Conservation (phyloP, 1,140 invertebrate species). For the Drosophila watanabei region DNA sequence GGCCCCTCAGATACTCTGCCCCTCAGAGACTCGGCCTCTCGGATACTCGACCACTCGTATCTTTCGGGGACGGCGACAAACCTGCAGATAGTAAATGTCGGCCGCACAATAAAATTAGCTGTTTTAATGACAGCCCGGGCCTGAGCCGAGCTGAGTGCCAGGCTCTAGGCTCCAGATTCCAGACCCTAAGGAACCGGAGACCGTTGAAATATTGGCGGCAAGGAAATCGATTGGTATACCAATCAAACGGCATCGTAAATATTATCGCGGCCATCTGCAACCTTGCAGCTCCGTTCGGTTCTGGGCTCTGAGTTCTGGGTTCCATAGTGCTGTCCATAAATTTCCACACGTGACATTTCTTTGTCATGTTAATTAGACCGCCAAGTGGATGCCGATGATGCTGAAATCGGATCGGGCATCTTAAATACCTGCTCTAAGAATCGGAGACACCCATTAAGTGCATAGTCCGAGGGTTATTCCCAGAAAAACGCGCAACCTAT, state of each 20-base stretch:
- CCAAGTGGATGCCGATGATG: conserved; percentile 51
- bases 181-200: conserved; percentile 22
- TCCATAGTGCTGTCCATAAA: conserved; percentile 74
- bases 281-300: conserved; percentile 42
- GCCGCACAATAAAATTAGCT: conserved; percentile 81
- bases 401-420: conserved; percentile 76
- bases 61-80: conserved; percentile 51
- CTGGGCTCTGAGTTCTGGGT: conserved; percentile 6
- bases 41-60: conserved; percentile 5
- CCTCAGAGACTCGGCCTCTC: conserved; percentile 1
- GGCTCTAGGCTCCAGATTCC: conserved; percentile 29
- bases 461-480: conserved; percentile 54
- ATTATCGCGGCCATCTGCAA: conserved; percentile 77
- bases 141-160: conserved; percentile 47
- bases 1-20: background rate
- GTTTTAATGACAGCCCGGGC: conserved; percentile 73
- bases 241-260: conserved; percentile 83
- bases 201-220: conserved; percentile 61
- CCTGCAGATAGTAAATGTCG: conserved; percentile 80
- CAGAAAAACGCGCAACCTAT: conserved; percentile 30
- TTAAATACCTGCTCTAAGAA: conserved; percentile 71
- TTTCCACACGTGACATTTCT: conserved; percentile 80
- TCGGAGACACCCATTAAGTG: conserved; percentile 58
- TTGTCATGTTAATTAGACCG: conserved; percentile 85
- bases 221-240: conserved; percentile 70